Base-by-base conservation (phyloP, 2,113 vertebrate genomes). In the Condylura cristata region DNA sequence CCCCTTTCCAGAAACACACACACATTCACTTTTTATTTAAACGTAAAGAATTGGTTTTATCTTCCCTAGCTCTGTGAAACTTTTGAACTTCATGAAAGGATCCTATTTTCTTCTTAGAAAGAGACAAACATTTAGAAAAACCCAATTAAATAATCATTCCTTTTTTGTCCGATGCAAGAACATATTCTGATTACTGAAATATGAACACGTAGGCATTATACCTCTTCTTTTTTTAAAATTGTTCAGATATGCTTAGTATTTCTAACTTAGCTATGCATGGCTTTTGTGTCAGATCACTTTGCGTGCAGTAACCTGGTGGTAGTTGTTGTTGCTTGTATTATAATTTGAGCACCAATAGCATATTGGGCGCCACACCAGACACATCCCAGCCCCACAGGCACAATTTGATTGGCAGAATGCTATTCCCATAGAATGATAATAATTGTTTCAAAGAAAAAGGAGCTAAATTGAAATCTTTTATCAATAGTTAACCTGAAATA, bases 261-360 rank as follows among this genome's bases (percentile, higher is more conserved):
- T 81, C n/a, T 80, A 46, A 86, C 63, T 94, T 85, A 78, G 83
- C 71, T 89, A 41, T 53, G 28, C 37, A 48, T 39, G 82, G 58
- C 80, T 95, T 82, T 97, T 88, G 74, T 93, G 79, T 96, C 53
- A 85, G 56, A 70, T 92, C 5, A 44, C 81, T 95, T 76, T 95
- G 56, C 90, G 0, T 96, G 93, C 87, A 82, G 81, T 94, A 94
- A 92, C 81, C 56, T 96, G 90, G 87, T 90, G 48, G 48, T 78
- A 76, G 72, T 90, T 95, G 89, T 93, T 88, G 58, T 89, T 95
- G 88, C 95, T 91, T 93, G 74, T 89, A 48, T 87, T 94, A 85
- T 83, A 91, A 70, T 95, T 82, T 88, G 84, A 95, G 79, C 65
- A 89, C 70, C 70, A 93, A 30, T 68, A 93, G 92, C 18, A 0